A percentile compares a stretch with the other conserved stretches of the same genome.
Conservation (phyloP, 2,113 vertebrate species). For the Dendropsophus ebraccatus region DNA sequence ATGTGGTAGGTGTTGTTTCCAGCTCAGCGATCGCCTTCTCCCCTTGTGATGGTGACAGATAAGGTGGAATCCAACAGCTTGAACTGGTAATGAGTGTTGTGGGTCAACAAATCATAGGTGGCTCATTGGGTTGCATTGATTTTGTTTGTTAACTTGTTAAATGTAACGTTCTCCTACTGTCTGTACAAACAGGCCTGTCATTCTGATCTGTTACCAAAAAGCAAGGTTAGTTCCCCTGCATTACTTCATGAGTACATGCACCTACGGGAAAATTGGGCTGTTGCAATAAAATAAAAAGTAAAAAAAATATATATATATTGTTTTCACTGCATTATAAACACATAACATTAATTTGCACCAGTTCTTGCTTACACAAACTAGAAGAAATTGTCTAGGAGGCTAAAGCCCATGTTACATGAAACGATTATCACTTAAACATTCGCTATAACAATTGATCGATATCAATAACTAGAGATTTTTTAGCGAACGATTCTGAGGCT, state of each 20-base stretch:
- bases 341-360: neutral
- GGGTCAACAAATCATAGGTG: slow-evolving; percentile 34
- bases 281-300: neutral
- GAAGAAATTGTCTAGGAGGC: too few relatives aligned
- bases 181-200: neutral
- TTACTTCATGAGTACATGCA: neutral
- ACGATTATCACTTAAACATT: too few relatives aligned
- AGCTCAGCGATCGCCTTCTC: neutral
- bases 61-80: slow-evolving; percentile 34
- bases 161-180: slow-evolving; percentile 19
- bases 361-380: neutral
- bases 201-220: neutral
- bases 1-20: slow-evolving; percentile 29
- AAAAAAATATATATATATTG: neutral
- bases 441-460: too few relatives aligned
- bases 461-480: too few relatives aligned
- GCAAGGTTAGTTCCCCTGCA: neutral
- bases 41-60: slow-evolving; percentile 46
- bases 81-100: slow-evolving; percentile 10
- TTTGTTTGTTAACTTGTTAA: neutral
- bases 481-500: too few relatives aligned
- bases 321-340: neutral
- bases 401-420: too few relatives aligned
- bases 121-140: neutral
- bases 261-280: neutral